Percentiles rank a stretch among this genome's conserved stretches.
Conservation (phyloP, 2,888 invertebrate species). For the Sisyra terminalis region DNA sequence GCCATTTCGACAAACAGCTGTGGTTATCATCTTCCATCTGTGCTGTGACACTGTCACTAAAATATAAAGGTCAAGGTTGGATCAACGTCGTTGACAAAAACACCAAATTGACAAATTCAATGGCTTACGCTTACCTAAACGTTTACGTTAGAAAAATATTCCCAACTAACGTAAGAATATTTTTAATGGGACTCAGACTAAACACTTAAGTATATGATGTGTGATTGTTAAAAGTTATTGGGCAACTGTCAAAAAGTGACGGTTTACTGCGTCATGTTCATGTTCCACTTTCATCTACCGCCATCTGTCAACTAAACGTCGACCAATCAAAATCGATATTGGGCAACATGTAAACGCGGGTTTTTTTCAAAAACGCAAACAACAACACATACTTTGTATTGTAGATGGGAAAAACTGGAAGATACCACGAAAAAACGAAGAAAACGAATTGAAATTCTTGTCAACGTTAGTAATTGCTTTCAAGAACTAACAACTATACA, state of each 20-base stretch:
- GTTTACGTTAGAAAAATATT: neutral
- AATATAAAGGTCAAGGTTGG: slow-evolving; percentile 4
- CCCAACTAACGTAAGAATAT: slow-evolving; percentile 1
- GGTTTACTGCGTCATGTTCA: slow-evolving; percentile 9
- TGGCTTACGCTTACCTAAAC: slow-evolving; percentile 1
- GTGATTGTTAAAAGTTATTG: slow-evolving; percentile 6
- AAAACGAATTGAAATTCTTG: too few species aligned
- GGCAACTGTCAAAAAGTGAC: slow-evolving; percentile 8
- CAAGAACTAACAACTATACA: too few species aligned
- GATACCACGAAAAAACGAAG: too few species aligned
- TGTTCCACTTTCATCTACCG: too few species aligned
- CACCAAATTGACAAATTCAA: neutral
- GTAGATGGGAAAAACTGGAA: too few species aligned
- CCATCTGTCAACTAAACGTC: too few species aligned
- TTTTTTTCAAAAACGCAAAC: too few species aligned
- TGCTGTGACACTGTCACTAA: slow-evolving; percentile 10
- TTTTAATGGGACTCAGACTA: slow-evolving; percentile 1
- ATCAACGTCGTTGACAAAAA: neutral
- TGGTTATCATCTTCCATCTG: slow-evolving; percentile 23
- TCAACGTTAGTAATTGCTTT: too few species aligned
- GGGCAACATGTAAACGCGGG: slow-evolving; percentile 25
- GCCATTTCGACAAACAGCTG: slow-evolving; percentile 21
- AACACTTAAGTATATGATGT: neutral
- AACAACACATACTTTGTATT: too few species aligned
- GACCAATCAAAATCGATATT: neutral